Conservation (phyloP, 2,797 vertebrate genomes). For the Sphaeramia orbicularis region DNA sequence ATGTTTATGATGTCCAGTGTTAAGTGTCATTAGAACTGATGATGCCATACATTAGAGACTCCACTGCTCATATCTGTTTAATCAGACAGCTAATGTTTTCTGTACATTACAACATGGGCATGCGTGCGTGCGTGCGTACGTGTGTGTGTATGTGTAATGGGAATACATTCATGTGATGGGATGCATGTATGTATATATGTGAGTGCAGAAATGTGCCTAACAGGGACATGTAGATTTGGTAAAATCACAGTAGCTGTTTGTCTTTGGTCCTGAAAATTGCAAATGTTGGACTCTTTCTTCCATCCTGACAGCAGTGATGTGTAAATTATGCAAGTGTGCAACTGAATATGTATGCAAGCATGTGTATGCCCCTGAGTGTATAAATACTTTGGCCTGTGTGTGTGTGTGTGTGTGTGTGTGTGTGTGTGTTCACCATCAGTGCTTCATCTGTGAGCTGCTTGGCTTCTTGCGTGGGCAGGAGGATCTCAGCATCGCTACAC, state of each 20-base stretch:
- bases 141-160: too few relatives aligned
- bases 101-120: too few relatives aligned
- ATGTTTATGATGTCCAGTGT: too few relatives aligned
- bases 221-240: neutral
- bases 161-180: too few relatives aligned
- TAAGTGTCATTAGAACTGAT: too few relatives aligned
- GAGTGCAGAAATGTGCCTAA: too few relatives aligned
- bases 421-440: slow-evolving; percentile 33
- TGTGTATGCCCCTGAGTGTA: neutral
- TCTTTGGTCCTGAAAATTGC: slow-evolving; percentile 9
- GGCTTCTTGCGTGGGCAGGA: slow-evolving; percentile 48
- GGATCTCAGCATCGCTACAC: slow-evolving; percentile 47
- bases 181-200: too few relatives aligned
- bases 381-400: neutral
- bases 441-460: too few relatives aligned
- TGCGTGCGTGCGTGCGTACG: too few relatives aligned
- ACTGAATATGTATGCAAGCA: neutral
- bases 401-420: slow-evolving; percentile 1
- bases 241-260: neutral
- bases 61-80: too few relatives aligned
- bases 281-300: slow-evolving; percentile 18
- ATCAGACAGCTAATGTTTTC: too few relatives aligned
- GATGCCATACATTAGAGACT: too few relatives aligned
- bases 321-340: slow-evolving; percentile 41
- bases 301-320: slow-evolving; percentile 29